Percentiles rank a stretch among this genome's conserved stretches.
These are phyloP conservation scores for Leucophenga montana DNA, from an alignment of 2,888 invertebrate genomes.

Conservation along the genomic window DNA sequence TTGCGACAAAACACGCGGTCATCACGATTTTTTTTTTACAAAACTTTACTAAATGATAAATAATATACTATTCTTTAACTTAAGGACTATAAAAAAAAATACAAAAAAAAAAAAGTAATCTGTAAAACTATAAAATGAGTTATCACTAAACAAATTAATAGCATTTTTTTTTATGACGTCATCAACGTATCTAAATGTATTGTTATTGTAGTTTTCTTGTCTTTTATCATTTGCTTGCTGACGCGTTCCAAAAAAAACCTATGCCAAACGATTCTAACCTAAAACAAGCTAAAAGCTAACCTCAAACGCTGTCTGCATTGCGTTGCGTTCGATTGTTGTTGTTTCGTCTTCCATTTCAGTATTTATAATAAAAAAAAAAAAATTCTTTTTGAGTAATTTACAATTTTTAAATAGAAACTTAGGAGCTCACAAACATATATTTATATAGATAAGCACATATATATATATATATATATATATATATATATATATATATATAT, in stretches of 20 bases:
- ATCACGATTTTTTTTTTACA: constrained; percentile 6
- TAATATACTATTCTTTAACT: constrained; percentile 20
- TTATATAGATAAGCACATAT: constrained; percentile 24
- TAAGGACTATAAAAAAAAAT: constrained; percentile 21
- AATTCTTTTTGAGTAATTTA: constrained; percentile 53
- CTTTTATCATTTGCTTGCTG: background rate
- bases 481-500: too few species aligned
- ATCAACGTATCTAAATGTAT: background rate
- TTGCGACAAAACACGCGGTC: too few species aligned
- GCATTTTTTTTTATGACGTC: constrained; percentile 17
- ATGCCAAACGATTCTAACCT: background rate
- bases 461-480: constrained; percentile 13
- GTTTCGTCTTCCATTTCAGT: constrained; percentile 55
- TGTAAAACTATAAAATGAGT: constrained; percentile 18
- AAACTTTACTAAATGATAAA: constrained; percentile 21
- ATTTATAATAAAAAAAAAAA: constrained; percentile 55
- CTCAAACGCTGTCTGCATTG: constrained; percentile 36
- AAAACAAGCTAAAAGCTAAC: constrained; percentile 10
- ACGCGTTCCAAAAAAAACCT: background rate
- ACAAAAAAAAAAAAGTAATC: constrained; percentile 9
- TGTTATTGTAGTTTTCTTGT: background rate
- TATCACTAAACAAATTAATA: constrained; percentile 13
- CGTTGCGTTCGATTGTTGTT: constrained; percentile 53
- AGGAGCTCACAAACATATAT: constrained; percentile 34
- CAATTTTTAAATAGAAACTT: constrained; percentile 20